Percentiles rank a stretch among this genome's conserved stretches.
These are phyloP conservation scores for Typhlichthys subterraneus DNA, from an alignment of 2,797 vertebrate species.

Conservation along the genomic window DNA sequence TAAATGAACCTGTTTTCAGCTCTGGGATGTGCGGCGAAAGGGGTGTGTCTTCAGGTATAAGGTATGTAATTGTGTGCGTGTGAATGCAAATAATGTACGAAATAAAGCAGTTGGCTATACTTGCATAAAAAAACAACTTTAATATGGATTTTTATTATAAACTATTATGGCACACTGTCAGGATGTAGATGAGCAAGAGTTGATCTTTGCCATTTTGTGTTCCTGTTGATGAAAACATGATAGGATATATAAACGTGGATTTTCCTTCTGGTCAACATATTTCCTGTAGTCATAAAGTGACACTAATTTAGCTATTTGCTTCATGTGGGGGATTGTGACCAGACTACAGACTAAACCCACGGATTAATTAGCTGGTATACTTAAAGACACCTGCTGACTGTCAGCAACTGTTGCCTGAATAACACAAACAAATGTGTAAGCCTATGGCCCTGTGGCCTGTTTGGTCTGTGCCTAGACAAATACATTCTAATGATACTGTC, in stretches of 20 bases:
- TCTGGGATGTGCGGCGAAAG: constrained; percentile 95
- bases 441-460: background rate
- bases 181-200: background rate
- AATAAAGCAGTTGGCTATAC: too few relatives aligned
- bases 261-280: background rate
- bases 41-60: constrained; percentile 92
- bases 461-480: too few relatives aligned
- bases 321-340: background rate
- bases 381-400: constrained; percentile 2
- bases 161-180: too few relatives aligned
- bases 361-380: background rate
- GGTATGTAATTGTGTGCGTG: constrained; percentile 68
- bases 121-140: too few relatives aligned
- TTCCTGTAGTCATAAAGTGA: background rate
- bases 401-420: background rate
- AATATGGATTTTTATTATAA: too few relatives aligned
- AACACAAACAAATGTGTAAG: too few relatives aligned
- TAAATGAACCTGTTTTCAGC: constrained; percentile 64
- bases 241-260: background rate
- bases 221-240: background rate
- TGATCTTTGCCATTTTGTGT: background rate
- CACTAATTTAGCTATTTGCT: constrained; percentile 4
- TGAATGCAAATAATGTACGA: background rate
- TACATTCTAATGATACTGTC: too few relatives aligned
- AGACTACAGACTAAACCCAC: constrained; percentile 2